Base-by-base conservation (phyloP, 1,140 invertebrate genomes). In the Aleiodes sp. region DNA sequence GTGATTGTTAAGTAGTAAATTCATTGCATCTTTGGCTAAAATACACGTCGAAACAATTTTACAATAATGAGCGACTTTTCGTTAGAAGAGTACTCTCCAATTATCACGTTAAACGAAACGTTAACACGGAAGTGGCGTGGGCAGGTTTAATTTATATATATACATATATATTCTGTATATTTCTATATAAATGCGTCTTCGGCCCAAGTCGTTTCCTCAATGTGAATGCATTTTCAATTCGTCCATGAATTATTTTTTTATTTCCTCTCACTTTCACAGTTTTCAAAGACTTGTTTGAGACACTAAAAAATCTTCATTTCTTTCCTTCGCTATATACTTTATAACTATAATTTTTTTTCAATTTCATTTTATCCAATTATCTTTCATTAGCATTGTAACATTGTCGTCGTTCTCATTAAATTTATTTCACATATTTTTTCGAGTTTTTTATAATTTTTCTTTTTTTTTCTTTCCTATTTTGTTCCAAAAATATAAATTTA, bases 401-500 rank as follows among this genome's bases (percentile, higher is more conserved):
- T 59, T 59, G 46, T 52, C 46, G 19, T 52, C 21, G 4, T 52
- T n/a, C n/a, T n/a, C n/a, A n/a, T n/a, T 52, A 52, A 52, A 52
- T 52, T 52, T 24, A 52, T 33, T 31, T 65, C 43, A 35, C 21
- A 33, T 19, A 14, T 37, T 62, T 62, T 62, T 33, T 62, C 33
- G 4, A 24, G 19, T 33, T 62, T 35, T 33, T 35, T 33, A n/a
- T n/a, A n/a, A n/a, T 28, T 59, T 7, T 35, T 35, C 16, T 57
- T 14, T 41, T 52, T 39, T 63, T 70, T 74, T 72, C 76, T 73
- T 75, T 75, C 71, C 68, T 66, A 70, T 73, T 70, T 73, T 76
- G 65, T 76, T 82, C 82, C 82, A 84, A 84, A 84, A 84, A 83
- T 84, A 83, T 82, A 83, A 83, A 82, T 84, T 83, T 78, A 76